Evolutionary conservation across 2,888 invertebrate genomes (phyloP), one percentile per base, ranked within the genome.

Genomic region (Plagodis dolabraria): DNA sequence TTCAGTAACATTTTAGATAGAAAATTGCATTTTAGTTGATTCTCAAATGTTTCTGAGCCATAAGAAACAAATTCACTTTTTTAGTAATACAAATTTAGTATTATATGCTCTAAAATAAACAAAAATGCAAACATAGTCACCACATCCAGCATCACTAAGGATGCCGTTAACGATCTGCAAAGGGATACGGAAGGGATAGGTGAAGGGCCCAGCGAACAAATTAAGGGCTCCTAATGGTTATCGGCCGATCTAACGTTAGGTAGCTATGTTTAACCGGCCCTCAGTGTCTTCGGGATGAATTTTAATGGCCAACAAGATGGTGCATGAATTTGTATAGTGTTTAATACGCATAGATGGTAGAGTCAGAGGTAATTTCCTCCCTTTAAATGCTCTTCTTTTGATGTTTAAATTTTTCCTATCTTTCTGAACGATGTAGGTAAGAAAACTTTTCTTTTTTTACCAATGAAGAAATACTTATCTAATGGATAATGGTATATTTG

Each of bases 181-280:
- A 91, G 89, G 90, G 89, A 86, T 87, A 79, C 87, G 85, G 85
- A 89, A 88, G 88, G 90, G 89, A 89, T 88, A 90, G 92, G 90
- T 90, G 85, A 87, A 86, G 90, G 89, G 87, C 83, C 77, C 80
- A 74, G 71, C 70, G 86, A 80, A 90, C 90, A 90, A 92, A 91
- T 92, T 92, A 92, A 90, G 91, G 92, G 90, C 76, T 85, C 82
- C 86, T 90, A 92, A 91, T 89, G 90, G 89, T 90, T 92, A 92
- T 92, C 92, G 87, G 79, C 70, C 80, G 80, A 88, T 87, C 88
- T 86, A 72, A 76, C 82, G 82, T 77, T 77, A 77, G 81, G 72
- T 75, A 77, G 81, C 72, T 75, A 72, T 80, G 85, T 80, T 82
- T 82, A 80, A 83, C 83, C 80, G 84, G 78, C 86, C 85, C 81